These are phyloP conservation scores for Bimastos eiseni DNA, from an alignment of 2,888 invertebrate genomes.

Conservation along the genomic window DNA sequence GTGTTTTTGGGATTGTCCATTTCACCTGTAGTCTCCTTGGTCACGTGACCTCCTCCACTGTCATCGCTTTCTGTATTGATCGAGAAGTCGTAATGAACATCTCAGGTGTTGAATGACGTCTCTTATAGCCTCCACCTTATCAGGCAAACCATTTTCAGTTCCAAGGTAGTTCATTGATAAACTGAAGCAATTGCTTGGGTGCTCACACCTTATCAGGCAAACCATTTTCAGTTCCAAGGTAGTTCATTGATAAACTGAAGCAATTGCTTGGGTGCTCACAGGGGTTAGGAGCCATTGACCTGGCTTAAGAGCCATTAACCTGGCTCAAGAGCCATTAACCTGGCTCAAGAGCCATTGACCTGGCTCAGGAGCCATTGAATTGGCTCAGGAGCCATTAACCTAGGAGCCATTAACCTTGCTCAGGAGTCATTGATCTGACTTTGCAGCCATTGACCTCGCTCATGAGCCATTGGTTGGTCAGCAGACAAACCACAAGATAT, in stretches of 20 bases:
- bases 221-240: neutral
- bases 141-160: neutral
- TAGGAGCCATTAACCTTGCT: neutral
- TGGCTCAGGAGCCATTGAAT: no score
- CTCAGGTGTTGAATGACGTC: neutral
- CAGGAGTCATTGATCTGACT: no score
- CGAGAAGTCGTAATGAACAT: no score
- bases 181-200: neutral
- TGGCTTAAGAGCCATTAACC: no score
- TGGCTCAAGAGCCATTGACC: no score
- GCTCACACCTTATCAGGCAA: neutral
- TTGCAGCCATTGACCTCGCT: neutral
- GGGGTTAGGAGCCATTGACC: neutral
- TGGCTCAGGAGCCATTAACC: no score
- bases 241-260: neutral
- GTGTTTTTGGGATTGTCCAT: neutral
- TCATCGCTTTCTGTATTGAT: no score
- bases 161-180: neutral
- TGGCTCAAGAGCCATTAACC: no score
- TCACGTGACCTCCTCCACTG: neutral
- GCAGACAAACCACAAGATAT: neutral
- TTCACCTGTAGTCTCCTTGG: neutral
- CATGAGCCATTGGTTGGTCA: neutral
- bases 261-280: no score
- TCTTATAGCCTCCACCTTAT: neutral